Percentiles rank a stretch among this genome's conserved stretches.
Conservation (phyloP, 1,140 invertebrate genomes). For the Brachionus paranguensis region DNA sequence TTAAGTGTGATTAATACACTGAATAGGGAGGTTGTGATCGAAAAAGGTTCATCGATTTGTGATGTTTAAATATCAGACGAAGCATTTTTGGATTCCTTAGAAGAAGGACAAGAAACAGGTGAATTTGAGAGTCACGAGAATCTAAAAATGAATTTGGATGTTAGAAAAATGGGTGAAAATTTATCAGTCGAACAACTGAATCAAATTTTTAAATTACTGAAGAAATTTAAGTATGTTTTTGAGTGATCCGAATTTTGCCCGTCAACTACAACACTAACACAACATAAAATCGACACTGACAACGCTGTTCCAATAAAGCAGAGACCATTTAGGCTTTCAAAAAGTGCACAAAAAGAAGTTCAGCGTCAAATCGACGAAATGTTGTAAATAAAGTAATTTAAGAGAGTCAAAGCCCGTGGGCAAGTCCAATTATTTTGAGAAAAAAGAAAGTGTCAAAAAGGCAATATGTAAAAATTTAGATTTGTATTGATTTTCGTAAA, state of each 20-base stretch:
- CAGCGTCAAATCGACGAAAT: neutral
- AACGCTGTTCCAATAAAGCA: slow-evolving; percentile 7
- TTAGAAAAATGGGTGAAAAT: neutral
- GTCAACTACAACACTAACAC: neutral
- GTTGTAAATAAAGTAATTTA: neutral
- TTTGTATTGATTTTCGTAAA: slow-evolving; percentile 10
- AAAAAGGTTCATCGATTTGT: neutral
- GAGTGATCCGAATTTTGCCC: neutral
- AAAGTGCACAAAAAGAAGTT: neutral
- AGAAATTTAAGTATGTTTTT: neutral
- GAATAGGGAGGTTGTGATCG: too few species aligned
- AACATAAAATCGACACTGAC: neutral
- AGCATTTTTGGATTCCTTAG: neutral
- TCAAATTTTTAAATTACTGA: neutral
- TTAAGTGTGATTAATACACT: too few species aligned
- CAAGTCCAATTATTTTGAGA: neutral
- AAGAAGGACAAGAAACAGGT: neutral
- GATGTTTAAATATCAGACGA: neutral
- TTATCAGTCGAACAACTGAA: neutral
- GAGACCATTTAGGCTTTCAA: neutral
- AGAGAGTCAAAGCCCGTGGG: neutral
- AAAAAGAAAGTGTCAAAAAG: neutral
- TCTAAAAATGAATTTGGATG: slow-evolving; percentile 1
- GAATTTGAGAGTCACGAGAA: neutral
- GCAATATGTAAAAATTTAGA: neutral